A percentile compares a stretch with the other conserved stretches of the same genome.
These are phyloP conservation scores for Gobio occitaniae DNA, from an alignment of 2,797 vertebrate species.

Conservation along the genomic window DNA sequence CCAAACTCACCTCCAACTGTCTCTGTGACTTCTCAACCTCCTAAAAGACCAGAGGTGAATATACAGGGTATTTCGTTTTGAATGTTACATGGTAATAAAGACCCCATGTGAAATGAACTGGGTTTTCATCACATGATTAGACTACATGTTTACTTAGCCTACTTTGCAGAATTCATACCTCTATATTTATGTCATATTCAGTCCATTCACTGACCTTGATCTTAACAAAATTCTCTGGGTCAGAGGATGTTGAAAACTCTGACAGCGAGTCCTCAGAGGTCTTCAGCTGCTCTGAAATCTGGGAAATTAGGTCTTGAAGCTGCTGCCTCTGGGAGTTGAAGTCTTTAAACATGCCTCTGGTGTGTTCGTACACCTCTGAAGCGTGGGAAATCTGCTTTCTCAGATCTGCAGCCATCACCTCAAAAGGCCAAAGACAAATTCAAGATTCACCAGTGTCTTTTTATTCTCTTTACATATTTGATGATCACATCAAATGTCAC, in stretches of 20 bases:
- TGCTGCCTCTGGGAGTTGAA: constrained; percentile 87
- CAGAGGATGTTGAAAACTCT: constrained; percentile 74
- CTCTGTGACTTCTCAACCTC: constrained; percentile 88
- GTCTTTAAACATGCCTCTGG: constrained; percentile 86
- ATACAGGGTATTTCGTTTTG: neutral
- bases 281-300: constrained; percentile 81
- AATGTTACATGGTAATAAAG: neutral
- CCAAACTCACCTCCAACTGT: constrained; percentile 84
- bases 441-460: too few relatives aligned
- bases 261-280: constrained; percentile 82
- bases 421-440: constrained; percentile 39
- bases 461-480: neutral
- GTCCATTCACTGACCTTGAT: constrained; percentile 81
- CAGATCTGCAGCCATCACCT: constrained; percentile 91
- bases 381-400: constrained; percentile 89
- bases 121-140: neutral
- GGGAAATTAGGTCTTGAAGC: constrained; percentile 85
- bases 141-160: neutral
- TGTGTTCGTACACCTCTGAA: constrained; percentile 86
- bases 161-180: neutral
- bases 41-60: constrained; percentile 65
- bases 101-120: neutral
- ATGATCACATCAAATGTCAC: neutral
- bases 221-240: constrained; percentile 83
- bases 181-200: neutral